Percentiles rank a stretch among this genome's conserved stretches.
Conservation (phyloP, 2,888 invertebrate species). For the Acanthopleura granulata region DNA sequence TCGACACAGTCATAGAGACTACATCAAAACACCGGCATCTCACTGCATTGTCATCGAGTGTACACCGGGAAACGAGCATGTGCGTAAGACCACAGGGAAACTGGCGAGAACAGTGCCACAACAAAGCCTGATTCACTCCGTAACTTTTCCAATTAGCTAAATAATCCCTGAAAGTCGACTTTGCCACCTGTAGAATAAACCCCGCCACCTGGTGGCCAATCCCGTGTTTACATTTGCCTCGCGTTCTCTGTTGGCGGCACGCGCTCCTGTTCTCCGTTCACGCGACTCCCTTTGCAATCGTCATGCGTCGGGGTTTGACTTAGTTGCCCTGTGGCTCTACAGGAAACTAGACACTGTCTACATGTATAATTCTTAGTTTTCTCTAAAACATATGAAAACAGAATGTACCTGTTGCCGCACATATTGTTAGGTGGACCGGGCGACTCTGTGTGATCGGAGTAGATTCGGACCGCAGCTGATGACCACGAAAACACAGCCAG, state of each 20-base stretch:
- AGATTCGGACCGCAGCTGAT: no score
- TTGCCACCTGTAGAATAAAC: slow-evolving; percentile 10
- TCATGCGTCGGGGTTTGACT: slow-evolving; percentile 11
- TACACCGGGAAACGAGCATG: not conserved
- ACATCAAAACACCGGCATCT: no score
- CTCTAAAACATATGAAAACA: no score
- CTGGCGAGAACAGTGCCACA: not conserved
- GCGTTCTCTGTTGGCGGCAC: not conserved
- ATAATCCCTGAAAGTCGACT: not conserved
- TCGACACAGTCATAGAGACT: no score
- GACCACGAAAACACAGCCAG: no score
- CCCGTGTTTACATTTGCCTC: not conserved
- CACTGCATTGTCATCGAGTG: no score
- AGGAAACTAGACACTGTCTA: not conserved
- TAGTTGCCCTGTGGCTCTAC: not conserved
- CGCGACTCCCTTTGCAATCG: not conserved
- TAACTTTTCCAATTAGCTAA: slow-evolving; percentile 16
- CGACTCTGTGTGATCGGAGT: no score
- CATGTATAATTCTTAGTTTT: no score
- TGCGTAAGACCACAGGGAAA: not conserved
- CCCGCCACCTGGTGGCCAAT: not conserved
- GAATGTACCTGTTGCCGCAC: no score
- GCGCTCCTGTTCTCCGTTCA: not conserved
- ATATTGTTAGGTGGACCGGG: no score
- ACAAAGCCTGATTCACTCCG: not conserved